Conservation (phyloP, 2,888 invertebrate genomes). For the Apamea monoglypha region DNA sequence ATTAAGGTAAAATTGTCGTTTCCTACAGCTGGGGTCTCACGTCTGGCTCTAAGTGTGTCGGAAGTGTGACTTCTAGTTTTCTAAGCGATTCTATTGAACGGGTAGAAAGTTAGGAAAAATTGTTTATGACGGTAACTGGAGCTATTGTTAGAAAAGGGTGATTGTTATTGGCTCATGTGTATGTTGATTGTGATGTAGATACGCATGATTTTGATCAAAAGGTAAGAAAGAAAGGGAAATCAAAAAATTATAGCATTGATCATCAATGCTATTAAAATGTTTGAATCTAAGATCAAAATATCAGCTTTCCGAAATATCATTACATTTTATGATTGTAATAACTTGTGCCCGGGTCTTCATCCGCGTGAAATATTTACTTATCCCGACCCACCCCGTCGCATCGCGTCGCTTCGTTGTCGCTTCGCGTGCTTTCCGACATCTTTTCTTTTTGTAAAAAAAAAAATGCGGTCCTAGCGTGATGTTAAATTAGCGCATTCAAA, state of each 20-base stretch:
- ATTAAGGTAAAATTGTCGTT: conserved; percentile 71
- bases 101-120: conserved; percentile 68
- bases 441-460: too few species aligned
- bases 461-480: neutral
- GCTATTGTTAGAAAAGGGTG: conserved; percentile 40
- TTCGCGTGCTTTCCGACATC: neutral
- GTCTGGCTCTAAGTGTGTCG: conserved; percentile 70
- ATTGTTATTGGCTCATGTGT: conserved; percentile 12
- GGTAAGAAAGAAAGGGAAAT: neutral
- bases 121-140: conserved; percentile 48
- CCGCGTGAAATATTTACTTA: too few species aligned
- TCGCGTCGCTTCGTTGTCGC: neutral
- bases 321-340: neutral
- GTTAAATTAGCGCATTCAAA: neutral
- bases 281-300: neutral
- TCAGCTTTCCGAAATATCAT: neutral
- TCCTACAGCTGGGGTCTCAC: conserved; percentile 78
- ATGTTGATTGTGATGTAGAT: neutral
- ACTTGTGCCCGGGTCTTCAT: too few species aligned
- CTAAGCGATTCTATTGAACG: conserved; percentile 70
- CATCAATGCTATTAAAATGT: too few species aligned
- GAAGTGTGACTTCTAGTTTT: conserved; percentile 77
- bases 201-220: neutral
- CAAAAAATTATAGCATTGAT: neutral
- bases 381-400: too few species aligned